Conservation (phyloP, 2,797 vertebrate genomes). For the Hydrolagus colliei region DNA sequence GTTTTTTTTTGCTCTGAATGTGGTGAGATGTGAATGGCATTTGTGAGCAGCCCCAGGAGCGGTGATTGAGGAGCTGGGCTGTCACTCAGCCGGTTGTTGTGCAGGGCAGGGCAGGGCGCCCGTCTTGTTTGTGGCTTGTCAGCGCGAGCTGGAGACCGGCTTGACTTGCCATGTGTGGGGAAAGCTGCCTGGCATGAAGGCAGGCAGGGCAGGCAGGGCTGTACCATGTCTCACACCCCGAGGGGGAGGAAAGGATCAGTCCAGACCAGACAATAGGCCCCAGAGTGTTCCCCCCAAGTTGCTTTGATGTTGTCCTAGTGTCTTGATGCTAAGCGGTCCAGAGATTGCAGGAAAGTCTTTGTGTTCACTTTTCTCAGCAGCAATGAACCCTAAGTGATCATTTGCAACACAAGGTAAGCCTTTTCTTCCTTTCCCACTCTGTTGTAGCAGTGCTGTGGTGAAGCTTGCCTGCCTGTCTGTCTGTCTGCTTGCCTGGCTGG, state of each 20-base stretch:
- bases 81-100: slow-evolving; percentile 58
- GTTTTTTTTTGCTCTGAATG: slow-evolving; percentile 36
- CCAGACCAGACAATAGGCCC: slow-evolving; percentile 73
- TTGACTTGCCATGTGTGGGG: slow-evolving; percentile 76
- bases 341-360: slow-evolving; percentile 58
- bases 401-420: slow-evolving; percentile 50
- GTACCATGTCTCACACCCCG: slow-evolving; percentile 71
- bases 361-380: slow-evolving; percentile 51
- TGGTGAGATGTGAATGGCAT: background rate
- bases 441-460: slow-evolving; percentile 38
- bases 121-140: slow-evolving; percentile 93
- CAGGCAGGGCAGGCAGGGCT: slow-evolving; percentile 81
- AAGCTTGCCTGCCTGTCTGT: slow-evolving; percentile 46
- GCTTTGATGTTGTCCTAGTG: slow-evolving; percentile 71
- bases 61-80: slow-evolving; percentile 37
- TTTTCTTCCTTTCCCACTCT: background rate
- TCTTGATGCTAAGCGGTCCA: slow-evolving; percentile 61
- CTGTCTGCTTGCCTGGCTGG: slow-evolving; percentile 29
- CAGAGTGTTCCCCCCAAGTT: slow-evolving; percentile 74
- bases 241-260: slow-evolving; percentile 69
- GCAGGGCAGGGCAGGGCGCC: slow-evolving; percentile 62
- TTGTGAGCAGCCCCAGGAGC: background rate
- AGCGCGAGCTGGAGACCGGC: slow-evolving; percentile 91
- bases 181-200: slow-evolving; percentile 92
- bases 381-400: slow-evolving; percentile 49